These are phyloP conservation scores for Phyllotreta striolata DNA, from an alignment of 2,888 invertebrate species.

Conservation along the genomic window DNA sequence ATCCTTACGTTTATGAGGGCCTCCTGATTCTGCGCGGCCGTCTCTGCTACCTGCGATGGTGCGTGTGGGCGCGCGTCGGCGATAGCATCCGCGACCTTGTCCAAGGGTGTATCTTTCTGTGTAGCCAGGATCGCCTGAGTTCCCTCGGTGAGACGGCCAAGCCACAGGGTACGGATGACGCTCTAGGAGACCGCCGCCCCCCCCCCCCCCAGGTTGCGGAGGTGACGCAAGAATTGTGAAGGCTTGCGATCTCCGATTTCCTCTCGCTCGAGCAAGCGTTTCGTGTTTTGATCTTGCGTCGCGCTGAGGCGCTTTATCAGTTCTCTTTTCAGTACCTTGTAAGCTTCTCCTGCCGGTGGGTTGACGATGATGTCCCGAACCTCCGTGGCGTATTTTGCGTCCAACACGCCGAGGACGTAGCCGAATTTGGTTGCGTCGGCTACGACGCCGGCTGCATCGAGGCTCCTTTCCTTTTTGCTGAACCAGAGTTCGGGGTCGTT, in stretches of 20 bases:
- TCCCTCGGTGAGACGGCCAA: neutral
- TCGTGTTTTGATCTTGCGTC: slow-evolving; percentile 17
- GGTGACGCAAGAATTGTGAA: slow-evolving; percentile 15
- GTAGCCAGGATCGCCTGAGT: neutral
- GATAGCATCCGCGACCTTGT: no score
- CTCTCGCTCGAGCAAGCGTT: slow-evolving; percentile 14
- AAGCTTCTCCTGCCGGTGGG: neutral
- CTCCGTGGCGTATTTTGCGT: slow-evolving; percentile 3
- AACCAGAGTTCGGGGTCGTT: slow-evolving; percentile 7
- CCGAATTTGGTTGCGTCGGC: neutral
- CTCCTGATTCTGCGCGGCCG: no score
- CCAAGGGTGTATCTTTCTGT: neutral
- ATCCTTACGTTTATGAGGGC: no score
- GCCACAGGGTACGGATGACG: slow-evolving; percentile 17
- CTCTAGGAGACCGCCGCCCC: neutral
- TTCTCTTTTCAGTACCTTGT: slow-evolving; percentile 6
- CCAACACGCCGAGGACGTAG: neutral
- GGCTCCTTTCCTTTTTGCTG: neutral
- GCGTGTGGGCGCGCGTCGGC: no score
- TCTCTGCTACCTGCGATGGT: no score
- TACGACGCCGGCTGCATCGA: neutral
- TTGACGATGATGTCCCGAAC: slow-evolving; percentile 9
- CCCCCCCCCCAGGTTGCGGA: slow-evolving; percentile 7
- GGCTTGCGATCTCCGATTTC: slow-evolving; percentile 20
- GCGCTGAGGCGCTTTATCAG: slow-evolving; percentile 5